Base-by-base conservation (phyloP, 2,888 invertebrate genomes). In the Julus scandinavius region DNA sequence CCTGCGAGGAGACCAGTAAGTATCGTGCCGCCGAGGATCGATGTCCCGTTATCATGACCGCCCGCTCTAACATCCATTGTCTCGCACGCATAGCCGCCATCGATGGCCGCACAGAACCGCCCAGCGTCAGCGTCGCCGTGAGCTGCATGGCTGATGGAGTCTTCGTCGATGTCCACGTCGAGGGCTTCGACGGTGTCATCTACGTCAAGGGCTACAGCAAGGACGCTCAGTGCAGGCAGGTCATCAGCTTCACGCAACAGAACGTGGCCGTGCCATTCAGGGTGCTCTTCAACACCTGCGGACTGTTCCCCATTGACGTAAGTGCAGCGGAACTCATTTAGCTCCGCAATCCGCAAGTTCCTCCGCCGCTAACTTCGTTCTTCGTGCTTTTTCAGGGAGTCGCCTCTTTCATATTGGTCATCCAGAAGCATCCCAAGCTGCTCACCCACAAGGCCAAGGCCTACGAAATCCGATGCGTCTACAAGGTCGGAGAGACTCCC, bases 161-260 rank as follows among this genome's bases (percentile, higher is more conserved):
- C 11, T 96, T 96, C 92, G 97, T 98, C 0, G 90, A 90, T 50
- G 90, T 92, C 38, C 90, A 91, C 54, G 89, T 92, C n/a, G 94
- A 95, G 91, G 94, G 94, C 91, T 98, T 97, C 92, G 96, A 97
- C 91, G 98, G 98, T 20, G 96, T 98, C 0, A 93, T 98, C 1
- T 98, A 98, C 91, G 98, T 98, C 0, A 98, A 98, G 93, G 97
- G 98, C 54, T 97, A 97, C 93, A 97, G 97, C 92, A 97, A 98
- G 92, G 97, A 98, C 91, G 97, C 97, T 91, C 95, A 96, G 89
- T 98, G 98, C 92, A 94, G 97, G 90, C 94, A 96, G 87, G 95
- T 97, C 0, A 95, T 97, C 1, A 95, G 96, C 58, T 95, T 96
- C 13, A 94, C 95, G 13, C 95, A 96, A 91, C 93, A 94, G 3